These are phyloP conservation scores for Chionomys nivalis DNA, from an alignment of 2,113 vertebrate species.

Conservation along the genomic window DNA sequence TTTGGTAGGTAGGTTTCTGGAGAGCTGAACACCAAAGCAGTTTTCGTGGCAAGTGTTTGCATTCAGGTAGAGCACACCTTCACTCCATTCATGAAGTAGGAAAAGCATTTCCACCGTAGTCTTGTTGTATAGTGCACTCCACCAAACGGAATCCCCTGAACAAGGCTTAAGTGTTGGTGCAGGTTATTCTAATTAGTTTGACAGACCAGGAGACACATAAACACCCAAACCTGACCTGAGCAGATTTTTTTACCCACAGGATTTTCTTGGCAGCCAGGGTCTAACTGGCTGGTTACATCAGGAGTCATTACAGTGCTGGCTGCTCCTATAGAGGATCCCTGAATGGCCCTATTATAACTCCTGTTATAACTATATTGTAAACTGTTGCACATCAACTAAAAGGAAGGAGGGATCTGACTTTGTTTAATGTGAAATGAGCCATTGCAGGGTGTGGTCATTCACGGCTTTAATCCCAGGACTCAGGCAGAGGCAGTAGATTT, in stretches of 20 bases:
- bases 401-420: conserved; percentile 26
- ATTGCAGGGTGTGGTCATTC: background rate
- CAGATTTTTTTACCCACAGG: background rate
- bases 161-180: background rate
- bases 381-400: background rate
- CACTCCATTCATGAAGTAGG: background rate
- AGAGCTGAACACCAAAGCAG: background rate
- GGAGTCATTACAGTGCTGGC: background rate
- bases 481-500: background rate
- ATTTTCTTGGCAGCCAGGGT: background rate
- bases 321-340: background rate
- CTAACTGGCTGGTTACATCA: no score
- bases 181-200: background rate
- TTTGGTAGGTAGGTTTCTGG: conserved; percentile 16
- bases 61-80: background rate
- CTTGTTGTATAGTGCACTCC: background rate
- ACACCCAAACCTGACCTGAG: background rate
- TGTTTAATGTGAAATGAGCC: conserved; percentile 15
- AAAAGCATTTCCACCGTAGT: background rate
- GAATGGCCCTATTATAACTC: background rate
- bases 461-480: background rate
- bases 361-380: background rate
- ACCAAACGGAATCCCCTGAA: background rate
- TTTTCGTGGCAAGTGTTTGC: conserved; percentile 3
- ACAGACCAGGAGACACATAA: background rate